Base-by-base conservation (phyloP, 1,140 invertebrate genomes). In the Paracyclopina nana region DNA sequence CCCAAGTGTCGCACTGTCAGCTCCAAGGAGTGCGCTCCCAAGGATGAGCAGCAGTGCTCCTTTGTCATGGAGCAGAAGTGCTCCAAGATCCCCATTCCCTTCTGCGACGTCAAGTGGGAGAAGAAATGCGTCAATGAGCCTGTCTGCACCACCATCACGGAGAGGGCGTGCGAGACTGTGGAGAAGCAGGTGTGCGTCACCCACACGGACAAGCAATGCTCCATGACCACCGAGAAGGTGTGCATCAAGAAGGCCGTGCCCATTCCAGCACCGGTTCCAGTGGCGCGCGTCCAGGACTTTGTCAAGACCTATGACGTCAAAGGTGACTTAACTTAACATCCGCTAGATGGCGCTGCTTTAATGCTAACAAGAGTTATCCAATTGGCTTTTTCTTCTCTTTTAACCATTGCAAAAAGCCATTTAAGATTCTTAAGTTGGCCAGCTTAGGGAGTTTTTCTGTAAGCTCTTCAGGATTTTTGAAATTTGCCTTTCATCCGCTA, bases 51-150 rank as follows among this genome's bases (percentile, higher is more conserved):
- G 25, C 2, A 48, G 28, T 48, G 45, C n/a, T 25, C 20, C 25
- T 25, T 26, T 26, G 45, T 26, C 3, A 28, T 48, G 16, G 28
- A 48, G 27, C 25, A 48, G 12, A 28, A 26, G 14, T 48, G 45
- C 45, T 9, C 12, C 3, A 48, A 22, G n/a, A 26, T 48, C 14
- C 20, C 20, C 45, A 28, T 48, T 11, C 45, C 45, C 14, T 28
- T 16, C n/a, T 48, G 45, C 45, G 28, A 48, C 24, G 25, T 48
- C 9, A 29, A 28, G 2, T 25, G 22, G 28, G 45, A 26, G n/a
- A 28, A 48, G n/a, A 26, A 22, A 16, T 48, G 45, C n/a, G 22
- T 14, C 20, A 26, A 4, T 20, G 27, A 29, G 25, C 25, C 27
- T 6, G 45, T 25, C 8, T 48, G 45, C 45, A 29, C 16, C 5